Base-by-base conservation (phyloP, 2,888 invertebrate genomes). In the Acheta domesticus region DNA sequence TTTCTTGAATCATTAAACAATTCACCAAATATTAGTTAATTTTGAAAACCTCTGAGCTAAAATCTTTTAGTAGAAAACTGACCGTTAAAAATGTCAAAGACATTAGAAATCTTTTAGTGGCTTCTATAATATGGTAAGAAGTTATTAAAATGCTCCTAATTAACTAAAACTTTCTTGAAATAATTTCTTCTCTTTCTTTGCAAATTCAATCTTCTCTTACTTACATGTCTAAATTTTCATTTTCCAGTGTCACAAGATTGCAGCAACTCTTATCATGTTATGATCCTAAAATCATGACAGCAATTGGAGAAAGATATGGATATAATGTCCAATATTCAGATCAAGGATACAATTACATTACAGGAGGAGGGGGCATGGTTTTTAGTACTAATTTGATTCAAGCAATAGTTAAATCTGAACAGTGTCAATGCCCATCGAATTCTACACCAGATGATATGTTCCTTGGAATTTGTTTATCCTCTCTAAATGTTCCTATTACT, bases 361-460 rank as follows among this genome's bases (percentile, higher is more conserved):
- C 97, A 19, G 97, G 97, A n/a, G 95, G 95, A 4, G 95, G 92
- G 82, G 97, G 97, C n/a, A 93, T 95, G 84, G 92, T 91, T 48
- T 88, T 98, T 81, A 95, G 94, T 84, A 86, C 89, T 84, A 86
- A 89, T 14, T 89, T 93, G 49, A 91, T 94, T 4, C 86, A 88
- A 80, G 86, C 92, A 21, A 86, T 92, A 75, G 83, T 89, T 1
- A 84, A 86, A 4, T 78, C 82, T 12, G 84, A 83, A 62, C 82
- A 84, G 12, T 97, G 97, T 87, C 86, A 88, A 78, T 98, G 98
- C 89, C 92, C 93, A 0, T 86, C 89, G 11, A 84, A 87, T 78
- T 88, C 91, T 81, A 91, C 94, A 62, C 96, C 97, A 0, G 97
- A 97, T 87, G 97, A 97, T 88, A 97, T 97, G 97, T 92, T 93